A percentile compares a stretch with the other conserved stretches of the same genome.
Conservation (phyloP, 2,888 invertebrate genomes). For the Chymomyza caudatula region DNA sequence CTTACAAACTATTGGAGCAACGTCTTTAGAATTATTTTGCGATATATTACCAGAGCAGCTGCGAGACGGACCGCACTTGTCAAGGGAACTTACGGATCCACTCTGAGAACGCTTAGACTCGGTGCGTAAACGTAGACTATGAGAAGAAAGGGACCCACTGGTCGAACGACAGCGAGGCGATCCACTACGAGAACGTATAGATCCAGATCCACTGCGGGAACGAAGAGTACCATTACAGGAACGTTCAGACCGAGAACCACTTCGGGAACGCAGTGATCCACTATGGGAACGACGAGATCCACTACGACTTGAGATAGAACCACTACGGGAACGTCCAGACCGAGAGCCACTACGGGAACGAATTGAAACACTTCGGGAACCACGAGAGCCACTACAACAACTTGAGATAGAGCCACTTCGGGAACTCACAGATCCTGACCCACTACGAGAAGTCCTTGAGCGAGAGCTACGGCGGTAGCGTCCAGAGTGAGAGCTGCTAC, state of each 20-base stretch:
- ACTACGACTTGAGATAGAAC: slow-evolving; percentile 47
- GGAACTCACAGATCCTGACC: slow-evolving; percentile 38
- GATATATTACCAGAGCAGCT: slow-evolving; percentile 46
- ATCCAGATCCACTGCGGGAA: too few species aligned
- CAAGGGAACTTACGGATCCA: slow-evolving; percentile 38
- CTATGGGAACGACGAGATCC: slow-evolving; percentile 52
- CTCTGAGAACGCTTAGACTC: slow-evolving; percentile 40
- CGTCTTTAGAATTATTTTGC: slow-evolving; percentile 43
- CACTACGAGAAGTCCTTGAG: slow-evolving; percentile 45
- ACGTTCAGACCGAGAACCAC: slow-evolving; percentile 53
- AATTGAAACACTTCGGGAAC: slow-evolving; percentile 28
- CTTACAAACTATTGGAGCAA: slow-evolving; percentile 47
- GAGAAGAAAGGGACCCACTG: slow-evolving; percentile 27
- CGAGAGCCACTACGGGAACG: slow-evolving; percentile 30
- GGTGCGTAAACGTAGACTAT: slow-evolving; percentile 25
- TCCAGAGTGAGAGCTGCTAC: slow-evolving; percentile 42
- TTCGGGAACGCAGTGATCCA: slow-evolving; percentile 44
- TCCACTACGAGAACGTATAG: slow-evolving; percentile 51
- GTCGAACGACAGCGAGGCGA: slow-evolving; percentile 33
- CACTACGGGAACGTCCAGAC: slow-evolving; percentile 53
- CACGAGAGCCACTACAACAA: slow-evolving; percentile 39
- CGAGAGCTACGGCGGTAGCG: slow-evolving; percentile 17
- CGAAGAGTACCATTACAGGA: slow-evolving; percentile 55
- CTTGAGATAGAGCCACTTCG: slow-evolving; percentile 60
- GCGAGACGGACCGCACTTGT: too few species aligned